Evolutionary conservation across 2,797 vertebrate species (phyloP), one percentile per base, ranked within the genome.

Genomic region (Champsocephalus esox): DNA sequence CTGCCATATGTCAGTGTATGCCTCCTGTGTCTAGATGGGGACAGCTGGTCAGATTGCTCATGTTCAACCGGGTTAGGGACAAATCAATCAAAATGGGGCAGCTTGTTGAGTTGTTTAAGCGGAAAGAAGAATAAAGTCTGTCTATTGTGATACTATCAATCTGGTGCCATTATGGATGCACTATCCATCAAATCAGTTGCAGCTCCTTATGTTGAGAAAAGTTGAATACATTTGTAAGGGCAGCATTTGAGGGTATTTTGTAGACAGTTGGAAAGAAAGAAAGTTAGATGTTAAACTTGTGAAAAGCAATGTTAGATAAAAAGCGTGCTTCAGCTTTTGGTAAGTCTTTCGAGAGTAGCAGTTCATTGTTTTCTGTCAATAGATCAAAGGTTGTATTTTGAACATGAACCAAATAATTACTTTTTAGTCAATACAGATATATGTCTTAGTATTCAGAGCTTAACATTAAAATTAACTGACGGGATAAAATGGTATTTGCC

Each of bases 41-140:
- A 94, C 94, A 95, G 93, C 94, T 95, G 94, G 93, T 93, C 91
- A 87, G 85, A 92, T 92, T 89, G 90, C 90, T 86, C 90, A 84
- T 86, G 94, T 92, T 94, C 88, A 76, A 87, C 84, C 73, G 77
- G 83, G 88, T 95, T 94, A 94, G 82, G 81, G 82, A 80, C 80
- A 92, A 94, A 95, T 95, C 94, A 94, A 93, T 95, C 94, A 95
- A 87, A 92, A 72, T 12, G 63, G 70, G 81, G 65, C 83, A 70
- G 88, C 77, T 79, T 68, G 86, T 87, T 83, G 79, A 79, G 85
- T 87, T 82, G 71, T 90, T 93, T 88, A 89, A 92, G 82, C 11
- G 12, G 77, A 78, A 54, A 56, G 60, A 80, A 66, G 75, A 85
- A 84, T 73, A 77, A 73, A 78, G 85, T 38, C 34, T 87, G 80